phyloP scores from a whole-genome alignment of 1,140 invertebrate species.

The Drosophila sturtevanti region DNA sequence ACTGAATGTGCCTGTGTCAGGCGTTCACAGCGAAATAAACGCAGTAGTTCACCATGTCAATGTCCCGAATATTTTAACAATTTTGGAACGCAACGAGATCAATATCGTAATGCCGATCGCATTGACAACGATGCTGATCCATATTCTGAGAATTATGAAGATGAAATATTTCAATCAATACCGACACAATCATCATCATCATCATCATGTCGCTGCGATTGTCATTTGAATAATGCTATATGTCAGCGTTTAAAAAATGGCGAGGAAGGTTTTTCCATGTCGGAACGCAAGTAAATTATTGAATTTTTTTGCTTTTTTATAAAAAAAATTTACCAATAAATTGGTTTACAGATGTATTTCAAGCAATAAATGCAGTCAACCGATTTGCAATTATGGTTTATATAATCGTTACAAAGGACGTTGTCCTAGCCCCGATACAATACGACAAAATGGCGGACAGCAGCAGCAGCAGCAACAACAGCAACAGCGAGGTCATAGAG shows the following conservation, averaged over 20 bases:
- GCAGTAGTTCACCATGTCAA: slow-evolving; percentile 49
- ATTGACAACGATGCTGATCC: neutral
- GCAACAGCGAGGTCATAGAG: slow-evolving; percentile 19
- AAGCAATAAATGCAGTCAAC: slow-evolving; percentile 50
- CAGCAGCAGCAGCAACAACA: slow-evolving; percentile 37
- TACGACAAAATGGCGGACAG: slow-evolving; percentile 15
- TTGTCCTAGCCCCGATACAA: slow-evolving; percentile 51
- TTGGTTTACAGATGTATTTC: slow-evolving; percentile 60
- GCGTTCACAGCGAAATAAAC: slow-evolving; percentile 49
- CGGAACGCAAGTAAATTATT: slow-evolving; percentile 61
- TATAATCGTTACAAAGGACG: slow-evolving; percentile 65
- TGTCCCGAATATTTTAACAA: slow-evolving; percentile 71
- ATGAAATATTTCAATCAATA: too few species aligned
- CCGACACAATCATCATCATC: slow-evolving; percentile 11
- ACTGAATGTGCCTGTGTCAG: slow-evolving; percentile 68
- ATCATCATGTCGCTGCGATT: slow-evolving; percentile 66
- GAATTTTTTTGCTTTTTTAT: too few species aligned
- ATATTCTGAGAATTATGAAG: too few species aligned
- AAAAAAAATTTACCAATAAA: neutral
- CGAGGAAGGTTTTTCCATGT: slow-evolving; percentile 72
- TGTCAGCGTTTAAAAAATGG: slow-evolving; percentile 75
- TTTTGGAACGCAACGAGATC: slow-evolving; percentile 38
- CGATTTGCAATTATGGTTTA: slow-evolving; percentile 63
- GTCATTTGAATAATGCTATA: slow-evolving; percentile 57
- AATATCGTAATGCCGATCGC: neutral